These are phyloP conservation scores for Valencia hispanica DNA, from an alignment of 2,797 vertebrate genomes.

Conservation along the genomic window DNA sequence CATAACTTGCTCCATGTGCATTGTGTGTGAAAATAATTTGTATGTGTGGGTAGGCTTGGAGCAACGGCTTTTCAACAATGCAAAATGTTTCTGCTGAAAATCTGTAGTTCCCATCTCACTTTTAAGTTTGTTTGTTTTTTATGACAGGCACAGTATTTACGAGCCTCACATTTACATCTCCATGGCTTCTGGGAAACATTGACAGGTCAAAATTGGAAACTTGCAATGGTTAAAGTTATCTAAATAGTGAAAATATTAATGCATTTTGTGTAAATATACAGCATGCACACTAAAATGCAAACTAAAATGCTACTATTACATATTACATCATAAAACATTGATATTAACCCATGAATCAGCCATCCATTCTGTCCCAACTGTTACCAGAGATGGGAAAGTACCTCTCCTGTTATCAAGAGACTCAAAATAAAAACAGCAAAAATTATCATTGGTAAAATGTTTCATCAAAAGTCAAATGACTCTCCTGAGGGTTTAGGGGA, in stretches of 20 bases:
- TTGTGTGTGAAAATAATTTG: slow-evolving; percentile 44
- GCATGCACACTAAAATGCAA: neutral
- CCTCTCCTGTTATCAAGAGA: slow-evolving; percentile 1
- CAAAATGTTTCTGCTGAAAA: slow-evolving; percentile 47
- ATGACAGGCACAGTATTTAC: slow-evolving; percentile 11
- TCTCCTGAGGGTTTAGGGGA: slow-evolving; percentile 30
- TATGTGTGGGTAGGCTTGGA: slow-evolving; percentile 45
- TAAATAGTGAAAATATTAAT: neutral
- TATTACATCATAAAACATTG: neutral
- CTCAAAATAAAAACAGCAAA: slow-evolving; percentile 8
- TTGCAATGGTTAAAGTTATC: neutral
- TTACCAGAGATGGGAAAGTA: slow-evolving; percentile 30
- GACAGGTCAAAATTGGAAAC: neutral
- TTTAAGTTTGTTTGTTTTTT: slow-evolving; percentile 14
- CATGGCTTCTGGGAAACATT: neutral
- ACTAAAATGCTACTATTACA: neutral
- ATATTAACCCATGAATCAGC: neutral
- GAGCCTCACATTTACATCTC: slow-evolving; percentile 12
- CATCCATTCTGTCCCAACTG: neutral
- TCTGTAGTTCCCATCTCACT: slow-evolving; percentile 41
- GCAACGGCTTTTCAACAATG: slow-evolving; percentile 32
- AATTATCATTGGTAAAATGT: slow-evolving; percentile 14
- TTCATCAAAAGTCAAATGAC: slow-evolving; percentile 36
- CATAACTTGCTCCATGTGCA: slow-evolving; percentile 70
- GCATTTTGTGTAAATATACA: neutral